Percentiles rank a stretch among this genome's conserved stretches.
phyloP scores from a whole-genome alignment of 1,140 invertebrate species.

The Drosophila arizonae region DNA sequence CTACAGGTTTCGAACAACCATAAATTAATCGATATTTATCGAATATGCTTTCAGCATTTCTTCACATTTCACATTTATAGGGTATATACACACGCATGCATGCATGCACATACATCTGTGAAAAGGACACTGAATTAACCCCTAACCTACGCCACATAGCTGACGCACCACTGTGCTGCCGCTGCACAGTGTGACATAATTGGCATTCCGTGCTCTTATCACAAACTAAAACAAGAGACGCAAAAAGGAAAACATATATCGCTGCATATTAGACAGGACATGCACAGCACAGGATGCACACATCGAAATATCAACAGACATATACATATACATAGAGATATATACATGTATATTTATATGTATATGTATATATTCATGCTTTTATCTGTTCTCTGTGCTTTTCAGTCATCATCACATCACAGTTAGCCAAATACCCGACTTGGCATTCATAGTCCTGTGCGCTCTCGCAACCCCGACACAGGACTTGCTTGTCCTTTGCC shows the following conservation, averaged over 20 bases:
- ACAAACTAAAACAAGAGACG: background rate
- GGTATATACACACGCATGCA: too few species aligned
- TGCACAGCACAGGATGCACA: background rate
- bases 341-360: background rate
- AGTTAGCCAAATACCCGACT: background rate
- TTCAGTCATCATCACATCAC: too few species aligned
- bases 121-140: constrained; percentile 23
- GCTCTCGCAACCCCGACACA: background rate
- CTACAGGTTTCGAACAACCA: too few species aligned
- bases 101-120: too few species aligned
- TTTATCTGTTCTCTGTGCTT: background rate
- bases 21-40: too few species aligned
- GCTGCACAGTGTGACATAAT: constrained; percentile 37
- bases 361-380: too few species aligned
- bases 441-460: constrained; percentile 8
- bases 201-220: constrained; percentile 52
- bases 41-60: too few species aligned
- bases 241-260: constrained; percentile 38
- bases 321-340: background rate
- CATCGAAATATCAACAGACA: background rate
- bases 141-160: constrained; percentile 41
- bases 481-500: background rate
- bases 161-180: constrained; percentile 1
- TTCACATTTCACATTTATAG: too few species aligned
- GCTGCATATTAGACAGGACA: constrained; percentile 38